phyloP scores from a whole-genome alignment of 2,113 vertebrate species.

The Gorsachius goisagi region DNA sequence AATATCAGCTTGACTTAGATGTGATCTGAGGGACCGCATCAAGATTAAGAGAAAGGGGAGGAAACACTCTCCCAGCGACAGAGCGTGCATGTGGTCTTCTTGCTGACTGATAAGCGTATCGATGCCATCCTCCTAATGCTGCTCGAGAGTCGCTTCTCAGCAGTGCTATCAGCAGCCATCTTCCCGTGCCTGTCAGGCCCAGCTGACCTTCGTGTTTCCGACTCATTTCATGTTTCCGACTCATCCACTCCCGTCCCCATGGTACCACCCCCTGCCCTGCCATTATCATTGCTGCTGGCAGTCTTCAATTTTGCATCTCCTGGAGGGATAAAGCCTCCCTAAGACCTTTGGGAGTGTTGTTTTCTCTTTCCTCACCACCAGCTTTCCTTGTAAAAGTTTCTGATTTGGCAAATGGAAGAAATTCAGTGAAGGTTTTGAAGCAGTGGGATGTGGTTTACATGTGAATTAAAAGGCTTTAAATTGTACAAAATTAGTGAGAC shows the following conservation, averaged over 20 bases:
- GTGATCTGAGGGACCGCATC: background rate
- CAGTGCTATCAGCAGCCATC: background rate
- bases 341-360: background rate
- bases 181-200: background rate
- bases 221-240: background rate
- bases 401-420: background rate
- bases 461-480: background rate
- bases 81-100: background rate
- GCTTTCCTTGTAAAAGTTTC: background rate
- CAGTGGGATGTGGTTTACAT: background rate
- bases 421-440: background rate
- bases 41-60: background rate
- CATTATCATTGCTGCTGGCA: background rate
- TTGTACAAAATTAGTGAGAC: background rate
- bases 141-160: accelerated
- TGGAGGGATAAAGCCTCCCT: background rate
- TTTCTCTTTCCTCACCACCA: background rate
- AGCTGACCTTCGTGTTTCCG: background rate
- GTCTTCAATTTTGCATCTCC: background rate
- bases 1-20: background rate
- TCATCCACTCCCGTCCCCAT: accelerated
- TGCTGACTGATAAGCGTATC: background rate
- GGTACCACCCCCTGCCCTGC: background rate
- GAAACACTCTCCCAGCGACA: accelerated
- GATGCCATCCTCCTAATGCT: background rate